Conservation (phyloP, 2,797 vertebrate genomes). For the Oryzias sinensis region DNA sequence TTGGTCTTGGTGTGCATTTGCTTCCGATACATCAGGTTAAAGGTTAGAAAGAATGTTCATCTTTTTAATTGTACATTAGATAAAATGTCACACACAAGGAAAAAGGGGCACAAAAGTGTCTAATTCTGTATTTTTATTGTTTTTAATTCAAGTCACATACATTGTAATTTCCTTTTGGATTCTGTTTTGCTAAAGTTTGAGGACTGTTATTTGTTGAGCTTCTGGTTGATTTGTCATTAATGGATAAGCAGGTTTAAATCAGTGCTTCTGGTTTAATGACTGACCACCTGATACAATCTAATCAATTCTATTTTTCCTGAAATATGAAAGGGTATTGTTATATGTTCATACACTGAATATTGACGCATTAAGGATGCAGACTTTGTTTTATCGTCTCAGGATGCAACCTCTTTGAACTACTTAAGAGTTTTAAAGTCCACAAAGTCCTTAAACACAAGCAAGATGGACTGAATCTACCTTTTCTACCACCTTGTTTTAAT, state of each 20-base stretch:
- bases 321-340: slow-evolving; percentile 29
- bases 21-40: too few species aligned
- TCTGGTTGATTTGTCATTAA: slow-evolving; percentile 41
- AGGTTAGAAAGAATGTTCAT: background rate
- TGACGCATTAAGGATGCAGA: slow-evolving; percentile 15
- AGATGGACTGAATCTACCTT: slow-evolving; percentile 50
- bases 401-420: slow-evolving; percentile 22
- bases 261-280: slow-evolving; percentile 37
- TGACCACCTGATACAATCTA: slow-evolving; percentile 33
- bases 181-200: slow-evolving; percentile 74
- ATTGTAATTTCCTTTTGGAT: slow-evolving; percentile 77
- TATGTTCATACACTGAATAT: slow-evolving; percentile 31
- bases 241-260: slow-evolving; percentile 52
- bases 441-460: slow-evolving; percentile 47
- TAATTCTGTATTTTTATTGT: slow-evolving; percentile 73
- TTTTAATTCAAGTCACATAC: slow-evolving; percentile 80
- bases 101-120: slow-evolving; percentile 31
- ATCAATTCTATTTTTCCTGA: slow-evolving; percentile 32
- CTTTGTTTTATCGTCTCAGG: slow-evolving; percentile 28
- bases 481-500: slow-evolving; percentile 32
- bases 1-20: too few species aligned
- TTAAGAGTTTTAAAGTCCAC: slow-evolving; percentile 46
- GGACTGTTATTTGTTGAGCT: slow-evolving; percentile 55
- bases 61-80: background rate
- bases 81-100: slow-evolving; percentile 9